Percentiles rank a stretch among this genome's conserved stretches.
Conservation (phyloP, 2,888 invertebrate genomes). For the Caenorhabditis zanzibari region DNA sequence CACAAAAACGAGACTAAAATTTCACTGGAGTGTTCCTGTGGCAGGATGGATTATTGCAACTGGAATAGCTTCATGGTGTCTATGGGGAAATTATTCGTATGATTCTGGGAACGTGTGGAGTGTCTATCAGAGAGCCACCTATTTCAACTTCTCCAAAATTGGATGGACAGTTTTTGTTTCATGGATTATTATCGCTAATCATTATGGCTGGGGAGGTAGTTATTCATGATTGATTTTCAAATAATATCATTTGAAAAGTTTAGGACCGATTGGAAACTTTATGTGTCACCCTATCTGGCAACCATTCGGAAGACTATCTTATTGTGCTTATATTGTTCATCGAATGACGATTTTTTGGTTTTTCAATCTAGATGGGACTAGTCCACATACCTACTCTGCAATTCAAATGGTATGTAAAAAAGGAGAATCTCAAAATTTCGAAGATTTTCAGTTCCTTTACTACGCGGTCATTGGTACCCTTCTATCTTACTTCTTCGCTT, state of each 20-base stretch:
- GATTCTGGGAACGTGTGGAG: constrained; percentile 58
- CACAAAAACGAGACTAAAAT: constrained; percentile 48
- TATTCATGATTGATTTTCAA: background rate
- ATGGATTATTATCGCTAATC: constrained; percentile 85
- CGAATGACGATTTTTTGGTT: constrained; percentile 58
- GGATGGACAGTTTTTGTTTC: constrained; percentile 84
- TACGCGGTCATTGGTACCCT: constrained; percentile 43
- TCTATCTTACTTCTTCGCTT: constrained; percentile 52
- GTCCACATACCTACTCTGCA: constrained; percentile 38
- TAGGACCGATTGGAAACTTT: constrained; percentile 87
- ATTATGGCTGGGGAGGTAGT: constrained; percentile 83
- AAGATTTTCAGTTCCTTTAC: constrained; percentile 38
- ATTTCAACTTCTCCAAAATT: constrained; percentile 77
- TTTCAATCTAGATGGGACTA: constrained; percentile 48
- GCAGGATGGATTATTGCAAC: constrained; percentile 48
- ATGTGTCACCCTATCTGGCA: constrained; percentile 91
- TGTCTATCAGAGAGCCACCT: constrained; percentile 52
- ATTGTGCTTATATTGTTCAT: constrained; percentile 90
- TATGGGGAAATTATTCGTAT: constrained; percentile 55
- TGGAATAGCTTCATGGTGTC: constrained; percentile 41
- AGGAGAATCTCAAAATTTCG: background rate
- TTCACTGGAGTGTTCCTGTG: constrained; percentile 39
- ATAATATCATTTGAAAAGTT: background rate
- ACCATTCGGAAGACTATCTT: constrained; percentile 93
- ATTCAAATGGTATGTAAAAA: constrained; percentile 54